Evolutionary conservation across 1,140 invertebrate genomes (phyloP).

Genomic region (Eriocheir sinensis): DNA sequence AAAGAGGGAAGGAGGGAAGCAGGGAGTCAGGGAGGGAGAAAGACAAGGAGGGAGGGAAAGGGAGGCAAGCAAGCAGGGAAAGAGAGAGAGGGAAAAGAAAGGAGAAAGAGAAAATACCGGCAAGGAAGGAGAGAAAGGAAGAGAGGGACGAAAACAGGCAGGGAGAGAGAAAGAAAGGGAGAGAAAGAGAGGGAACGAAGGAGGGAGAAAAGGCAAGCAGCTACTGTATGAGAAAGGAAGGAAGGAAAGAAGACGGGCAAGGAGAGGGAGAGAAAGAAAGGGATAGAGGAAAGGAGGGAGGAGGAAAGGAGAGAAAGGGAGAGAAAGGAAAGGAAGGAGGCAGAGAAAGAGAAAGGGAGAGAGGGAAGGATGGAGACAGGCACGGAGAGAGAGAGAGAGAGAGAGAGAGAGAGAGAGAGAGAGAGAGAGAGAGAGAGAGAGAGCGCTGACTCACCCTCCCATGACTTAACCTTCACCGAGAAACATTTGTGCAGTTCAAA

Average conservation of each 20-base stretch:
- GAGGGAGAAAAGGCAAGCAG: neutral
- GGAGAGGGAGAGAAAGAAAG: neutral
- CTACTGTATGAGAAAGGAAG: neutral
- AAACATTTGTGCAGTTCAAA: neutral
- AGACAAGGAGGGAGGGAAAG: neutral
- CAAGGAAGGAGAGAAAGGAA: too few relatives aligned
- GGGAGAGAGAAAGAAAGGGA: too few relatives aligned
- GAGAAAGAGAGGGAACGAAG: neutral
- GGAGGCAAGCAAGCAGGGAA: neutral
- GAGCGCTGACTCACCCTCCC: neutral
- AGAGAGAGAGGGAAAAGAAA: neutral
- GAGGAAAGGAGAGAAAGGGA: neutral
- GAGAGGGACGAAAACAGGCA: too few relatives aligned
- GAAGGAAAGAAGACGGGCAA: neutral
- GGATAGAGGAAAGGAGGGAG: neutral
- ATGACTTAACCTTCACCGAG: neutral
- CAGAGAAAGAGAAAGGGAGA: too few relatives aligned
- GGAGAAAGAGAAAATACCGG: too few relatives aligned
- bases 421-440: neutral
- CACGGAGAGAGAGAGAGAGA: neutral
- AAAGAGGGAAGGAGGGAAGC: slow-evolving; percentile 7
- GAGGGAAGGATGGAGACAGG: too few relatives aligned
- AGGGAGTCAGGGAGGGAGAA: neutral
- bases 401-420: neutral
- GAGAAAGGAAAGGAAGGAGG: neutral